Conservation (phyloP, 2,888 invertebrate species). For the Cinara cedri region DNA sequence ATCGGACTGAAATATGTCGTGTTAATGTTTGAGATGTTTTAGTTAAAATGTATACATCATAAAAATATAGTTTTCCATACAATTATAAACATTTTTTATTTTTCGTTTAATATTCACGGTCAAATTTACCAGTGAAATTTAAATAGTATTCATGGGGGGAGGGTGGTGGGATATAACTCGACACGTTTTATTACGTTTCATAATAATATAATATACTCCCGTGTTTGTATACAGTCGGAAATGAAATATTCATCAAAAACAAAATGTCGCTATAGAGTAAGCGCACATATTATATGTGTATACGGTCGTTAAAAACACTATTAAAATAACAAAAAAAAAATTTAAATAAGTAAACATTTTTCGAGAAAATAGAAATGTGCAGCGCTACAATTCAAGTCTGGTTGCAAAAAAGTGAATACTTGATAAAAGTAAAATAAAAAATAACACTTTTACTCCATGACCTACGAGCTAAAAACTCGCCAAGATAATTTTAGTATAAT, state of each 20-base stretch:
- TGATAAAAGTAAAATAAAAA: too few relatives aligned
- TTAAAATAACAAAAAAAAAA: slow-evolving; percentile 10
- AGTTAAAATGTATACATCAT: too few relatives aligned
- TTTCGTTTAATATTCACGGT: neutral
- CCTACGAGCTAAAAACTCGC: neutral
- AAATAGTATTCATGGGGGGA: slow-evolving; percentile 10
- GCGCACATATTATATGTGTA: too few relatives aligned
- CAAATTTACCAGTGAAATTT: slow-evolving; percentile 16
- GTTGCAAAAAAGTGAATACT: slow-evolving; percentile 7
- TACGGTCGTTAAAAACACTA: slow-evolving; percentile 18
- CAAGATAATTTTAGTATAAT: neutral
- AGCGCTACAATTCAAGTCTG: neutral
- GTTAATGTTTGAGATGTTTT: too few relatives aligned
- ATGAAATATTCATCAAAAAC: slow-evolving; percentile 42
- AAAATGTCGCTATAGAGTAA: slow-evolving; percentile 14
- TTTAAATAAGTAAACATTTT: neutral
- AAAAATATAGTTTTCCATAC: too few relatives aligned
- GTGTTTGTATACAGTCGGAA: too few relatives aligned
- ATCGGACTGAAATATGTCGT: too few relatives aligned
- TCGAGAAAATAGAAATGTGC: neutral
- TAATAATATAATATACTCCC: neutral
- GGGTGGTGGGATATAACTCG: too few relatives aligned
- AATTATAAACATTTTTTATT: neutral
- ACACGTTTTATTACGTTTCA: slow-evolving; percentile 7
- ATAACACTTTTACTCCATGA: slow-evolving; percentile 2